These are phyloP conservation scores for Crotalus helleri DNA, from an alignment of 2,113 vertebrate genomes.

Conservation along the genomic window DNA sequence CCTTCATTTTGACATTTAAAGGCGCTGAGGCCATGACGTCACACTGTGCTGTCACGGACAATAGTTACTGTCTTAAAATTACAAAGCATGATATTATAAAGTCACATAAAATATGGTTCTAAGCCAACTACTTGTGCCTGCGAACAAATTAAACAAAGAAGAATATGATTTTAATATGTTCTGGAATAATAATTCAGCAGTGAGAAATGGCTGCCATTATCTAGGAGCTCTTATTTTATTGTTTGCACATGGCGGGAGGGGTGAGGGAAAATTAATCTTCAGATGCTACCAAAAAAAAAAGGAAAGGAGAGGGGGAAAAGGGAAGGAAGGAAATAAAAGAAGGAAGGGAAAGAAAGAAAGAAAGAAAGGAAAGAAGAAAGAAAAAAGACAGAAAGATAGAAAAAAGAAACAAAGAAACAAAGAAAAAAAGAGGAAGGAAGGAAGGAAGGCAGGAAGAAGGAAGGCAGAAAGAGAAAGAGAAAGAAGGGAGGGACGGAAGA, in stretches of 20 bases:
- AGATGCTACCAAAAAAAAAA: conserved; percentile 14
- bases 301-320: neutral
- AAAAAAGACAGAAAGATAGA: neutral
- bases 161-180: conserved; percentile 56
- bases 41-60: conserved; percentile 35
- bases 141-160: conserved; percentile 19
- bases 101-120: neutral
- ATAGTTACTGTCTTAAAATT: conserved; percentile 34
- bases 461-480: conserved; percentile 26
- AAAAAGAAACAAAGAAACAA: no score
- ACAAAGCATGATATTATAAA: neutral
- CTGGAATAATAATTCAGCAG: conserved; percentile 59
- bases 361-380: neutral
- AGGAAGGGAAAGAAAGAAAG: neutral
- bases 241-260: conserved; percentile 33
- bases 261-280: conserved; percentile 65
- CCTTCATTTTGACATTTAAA: conserved; percentile 34
- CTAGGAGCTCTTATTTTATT: conserved; percentile 62
- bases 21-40: conserved; percentile 50
- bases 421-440: neutral
- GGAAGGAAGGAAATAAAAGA: neutral
- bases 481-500: neutral
- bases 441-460: conserved; percentile 35
- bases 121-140: neutral
- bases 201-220: conserved; percentile 65